Conservation (phyloP, 1,140 invertebrate species). For the Drosophila ogumai region DNA sequence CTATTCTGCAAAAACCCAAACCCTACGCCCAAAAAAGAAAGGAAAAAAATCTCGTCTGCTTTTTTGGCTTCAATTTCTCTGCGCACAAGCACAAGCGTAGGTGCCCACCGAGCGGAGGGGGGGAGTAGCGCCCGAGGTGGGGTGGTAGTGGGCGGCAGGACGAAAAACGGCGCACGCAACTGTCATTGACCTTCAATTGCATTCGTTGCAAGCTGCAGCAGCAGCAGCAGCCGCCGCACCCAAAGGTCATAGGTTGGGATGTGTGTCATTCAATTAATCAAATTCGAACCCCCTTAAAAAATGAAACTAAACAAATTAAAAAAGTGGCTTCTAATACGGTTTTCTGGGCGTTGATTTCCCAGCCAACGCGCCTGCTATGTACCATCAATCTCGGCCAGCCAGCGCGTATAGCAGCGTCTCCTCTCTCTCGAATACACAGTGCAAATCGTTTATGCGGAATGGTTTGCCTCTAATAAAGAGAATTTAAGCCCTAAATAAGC, state of each 20-base stretch:
- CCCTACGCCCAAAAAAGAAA: slow-evolving; percentile 30
- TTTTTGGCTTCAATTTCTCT: slow-evolving; percentile 56
- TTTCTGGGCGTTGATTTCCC: slow-evolving; percentile 13
- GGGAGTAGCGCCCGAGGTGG: neutral
- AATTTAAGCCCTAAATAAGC: neutral
- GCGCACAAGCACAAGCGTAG: slow-evolving; percentile 41
- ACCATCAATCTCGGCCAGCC: slow-evolving; percentile 12
- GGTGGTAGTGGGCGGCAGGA: slow-evolving; percentile 22
- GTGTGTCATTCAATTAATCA: slow-evolving; percentile 63
- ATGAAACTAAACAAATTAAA: neutral
- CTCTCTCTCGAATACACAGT: slow-evolving; percentile 11
- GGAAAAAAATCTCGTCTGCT: slow-evolving; percentile 34
- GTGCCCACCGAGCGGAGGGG: slow-evolving; percentile 2
- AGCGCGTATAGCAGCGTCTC: neutral
- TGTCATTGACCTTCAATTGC: slow-evolving; percentile 82
- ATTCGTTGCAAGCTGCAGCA: slow-evolving; percentile 64
- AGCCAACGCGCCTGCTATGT: neutral
- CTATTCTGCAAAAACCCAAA: slow-evolving; percentile 7
- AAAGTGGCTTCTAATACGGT: neutral
- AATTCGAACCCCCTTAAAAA: slow-evolving; percentile 13
- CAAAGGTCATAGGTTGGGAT: slow-evolving; percentile 74
- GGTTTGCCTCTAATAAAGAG: neutral
- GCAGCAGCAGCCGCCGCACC: slow-evolving; percentile 61
- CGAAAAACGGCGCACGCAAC: slow-evolving; percentile 76
- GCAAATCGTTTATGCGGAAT: slow-evolving; percentile 5